Conservation (phyloP, 2,113 vertebrate genomes). For the Toxotes jaculatrix region DNA sequence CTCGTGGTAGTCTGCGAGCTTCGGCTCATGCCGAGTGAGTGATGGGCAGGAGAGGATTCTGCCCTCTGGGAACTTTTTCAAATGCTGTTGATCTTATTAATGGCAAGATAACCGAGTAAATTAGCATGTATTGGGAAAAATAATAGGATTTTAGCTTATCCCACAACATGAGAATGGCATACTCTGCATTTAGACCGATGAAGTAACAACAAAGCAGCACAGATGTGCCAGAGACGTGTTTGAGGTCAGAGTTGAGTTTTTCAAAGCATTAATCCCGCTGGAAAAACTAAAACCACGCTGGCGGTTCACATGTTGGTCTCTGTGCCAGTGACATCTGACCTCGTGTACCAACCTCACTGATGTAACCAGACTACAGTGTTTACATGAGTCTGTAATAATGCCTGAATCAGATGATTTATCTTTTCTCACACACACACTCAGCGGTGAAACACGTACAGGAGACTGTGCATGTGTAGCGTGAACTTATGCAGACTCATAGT, state of each 20-base stretch:
- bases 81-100: not conserved
- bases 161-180: too few species aligned
- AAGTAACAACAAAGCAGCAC: too few species aligned
- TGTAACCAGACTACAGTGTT: not conserved
- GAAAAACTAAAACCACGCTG: not conserved
- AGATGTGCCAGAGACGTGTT: too few species aligned
- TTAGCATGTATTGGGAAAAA: not conserved
- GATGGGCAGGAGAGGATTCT: not conserved
- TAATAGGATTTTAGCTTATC: too few species aligned
- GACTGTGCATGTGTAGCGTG: not conserved
- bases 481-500: not conserved
- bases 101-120: not conserved
- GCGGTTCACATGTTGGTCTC: not conserved
- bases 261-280: not conserved
- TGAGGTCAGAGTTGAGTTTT: too few species aligned
- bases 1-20: not conserved
- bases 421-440: not conserved
- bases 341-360: not conserved
- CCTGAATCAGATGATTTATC: not conserved
- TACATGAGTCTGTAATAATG: not conserved
- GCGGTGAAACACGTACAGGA: too few species aligned
- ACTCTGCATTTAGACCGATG: too few species aligned
- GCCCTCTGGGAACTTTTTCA: not conserved
- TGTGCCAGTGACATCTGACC: not conserved
- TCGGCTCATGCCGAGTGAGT: constrained; percentile 8